Conservation (phyloP, 2,888 invertebrate species). For the Cyclophora albipunctata region DNA sequence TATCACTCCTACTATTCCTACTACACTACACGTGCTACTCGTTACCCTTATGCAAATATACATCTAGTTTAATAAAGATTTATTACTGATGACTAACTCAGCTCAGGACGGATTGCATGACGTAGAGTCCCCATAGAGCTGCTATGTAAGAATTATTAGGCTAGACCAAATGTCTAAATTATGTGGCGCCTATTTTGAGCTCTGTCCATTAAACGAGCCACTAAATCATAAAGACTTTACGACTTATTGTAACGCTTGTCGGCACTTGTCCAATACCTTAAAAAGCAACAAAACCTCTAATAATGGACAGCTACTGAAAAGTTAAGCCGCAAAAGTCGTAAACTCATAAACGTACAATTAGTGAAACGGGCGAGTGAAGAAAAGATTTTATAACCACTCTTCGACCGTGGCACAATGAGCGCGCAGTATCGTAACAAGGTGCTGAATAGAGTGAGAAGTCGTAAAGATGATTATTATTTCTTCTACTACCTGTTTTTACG, state of each 20-base stretch:
- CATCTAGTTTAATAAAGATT: no score
- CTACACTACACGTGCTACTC: conserved; percentile 36
- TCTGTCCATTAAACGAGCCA: no score
- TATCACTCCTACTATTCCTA: conserved; percentile 55
- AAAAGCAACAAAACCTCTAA: conserved; percentile 54
- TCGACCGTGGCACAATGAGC: conserved; percentile 72
- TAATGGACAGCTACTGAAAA: conserved; percentile 62
- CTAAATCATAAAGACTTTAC: conserved; percentile 14
- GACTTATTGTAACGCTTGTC: conserved; percentile 8
- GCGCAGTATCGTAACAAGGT: conserved; percentile 75
- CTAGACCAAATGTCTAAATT: no score
- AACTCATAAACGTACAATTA: conserved; percentile 76
- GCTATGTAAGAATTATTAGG: no score
- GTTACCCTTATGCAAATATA: conserved; percentile 2
- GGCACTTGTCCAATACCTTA: conserved; percentile 17
- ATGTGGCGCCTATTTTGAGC: no score
- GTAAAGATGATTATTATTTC: conserved; percentile 78
- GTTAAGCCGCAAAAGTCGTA: conserved; percentile 70
- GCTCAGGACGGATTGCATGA: no score
- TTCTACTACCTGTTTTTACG: conserved; percentile 77
- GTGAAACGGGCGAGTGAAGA: conserved; percentile 73
- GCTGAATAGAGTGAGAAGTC: conserved; percentile 77
- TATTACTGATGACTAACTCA: no score
- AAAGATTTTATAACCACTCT: conserved; percentile 75
- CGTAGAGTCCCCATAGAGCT: no score